Base-by-base conservation (phyloP, 2,797 vertebrate genomes). In the Pampus argenteus region DNA sequence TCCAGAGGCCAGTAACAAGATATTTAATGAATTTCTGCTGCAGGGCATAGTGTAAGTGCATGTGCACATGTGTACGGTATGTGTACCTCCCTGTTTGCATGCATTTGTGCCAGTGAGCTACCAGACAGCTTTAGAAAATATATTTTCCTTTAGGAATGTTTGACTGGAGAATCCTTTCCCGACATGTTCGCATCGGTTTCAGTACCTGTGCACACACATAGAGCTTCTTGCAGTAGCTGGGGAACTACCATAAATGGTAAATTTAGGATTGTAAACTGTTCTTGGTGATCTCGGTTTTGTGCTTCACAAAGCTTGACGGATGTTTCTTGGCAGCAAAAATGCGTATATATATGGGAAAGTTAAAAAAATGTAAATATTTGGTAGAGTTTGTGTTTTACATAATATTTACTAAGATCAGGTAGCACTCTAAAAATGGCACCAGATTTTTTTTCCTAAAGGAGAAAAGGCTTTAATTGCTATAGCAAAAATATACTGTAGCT, bases 181-280 rank as follows among this genome's bases (percentile, higher is more conserved):
- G 73, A 66, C 68, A 11, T 48, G 18, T 73, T 80, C 75, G 61
- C 88, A 56, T 84, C 55, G 47, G 79, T 78, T 78, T 71, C 63
- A n/a, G 71, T 90, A 90, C 88, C 90, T 91, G 84, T 73, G 80
- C 63, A 71, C 88, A 71, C 88, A 84, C 88, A 88, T 78, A 71
- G 84, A 66, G 75, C 81, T 61, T 57, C 81, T 74, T 55, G 58
- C 44, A 64, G 56, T 44, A 48, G 51, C 63, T 51, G 66, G 52
- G 55, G 69, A 75, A 63, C 67, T 64, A 79, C 92, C 91, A 88
- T 93, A 90, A 90, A 89, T 85, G 85, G 89, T 80, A 2, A 89
- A 71, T 80, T 76, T 84, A 74, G 71, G 78, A 86, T 65, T 67
- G 55, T 70, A 55, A 85, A 73, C 76, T 48, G 70, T 64, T 79